These are phyloP conservation scores for Sesia apiformis DNA, from an alignment of 2,888 invertebrate species.

Conservation along the genomic window DNA sequence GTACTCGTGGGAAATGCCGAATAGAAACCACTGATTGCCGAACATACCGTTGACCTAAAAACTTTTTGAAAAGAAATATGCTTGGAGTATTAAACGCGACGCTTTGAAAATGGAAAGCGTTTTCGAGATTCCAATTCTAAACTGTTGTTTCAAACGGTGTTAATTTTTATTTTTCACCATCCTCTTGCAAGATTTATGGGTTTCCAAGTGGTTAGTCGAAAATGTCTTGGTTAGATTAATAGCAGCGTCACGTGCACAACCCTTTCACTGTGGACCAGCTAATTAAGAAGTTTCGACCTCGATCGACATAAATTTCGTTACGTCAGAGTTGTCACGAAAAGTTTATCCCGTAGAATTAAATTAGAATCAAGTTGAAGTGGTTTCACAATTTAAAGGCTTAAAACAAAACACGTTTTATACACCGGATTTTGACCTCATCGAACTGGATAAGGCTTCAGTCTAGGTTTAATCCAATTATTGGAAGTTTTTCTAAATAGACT, in stretches of 20 bases:
- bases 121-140: too few relatives aligned
- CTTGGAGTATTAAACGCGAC: background rate
- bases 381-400: conserved; percentile 37
- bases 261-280: conserved; percentile 38
- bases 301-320: conserved; percentile 53
- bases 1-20: conserved; percentile 5
- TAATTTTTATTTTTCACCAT: background rate
- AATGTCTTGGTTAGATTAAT: conserved; percentile 32
- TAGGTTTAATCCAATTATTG: too few relatives aligned
- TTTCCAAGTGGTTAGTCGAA: conserved; percentile 9
- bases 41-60: background rate
- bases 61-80: background rate
- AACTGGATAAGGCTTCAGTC: background rate
- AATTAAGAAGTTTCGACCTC: conserved; percentile 57
- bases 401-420: background rate
- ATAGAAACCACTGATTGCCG: background rate
- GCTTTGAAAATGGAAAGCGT: background rate
- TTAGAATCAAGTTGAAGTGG: conserved; percentile 44
- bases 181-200: background rate
- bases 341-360: conserved; percentile 45
- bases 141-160: too few relatives aligned
- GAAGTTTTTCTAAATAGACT: too few relatives aligned
- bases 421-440: background rate
- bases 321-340: conserved; percentile 44
- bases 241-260: conserved; percentile 31